These are phyloP conservation scores for Lates calcarifer DNA, from an alignment of 2,113 vertebrate genomes.

Conservation along the genomic window DNA sequence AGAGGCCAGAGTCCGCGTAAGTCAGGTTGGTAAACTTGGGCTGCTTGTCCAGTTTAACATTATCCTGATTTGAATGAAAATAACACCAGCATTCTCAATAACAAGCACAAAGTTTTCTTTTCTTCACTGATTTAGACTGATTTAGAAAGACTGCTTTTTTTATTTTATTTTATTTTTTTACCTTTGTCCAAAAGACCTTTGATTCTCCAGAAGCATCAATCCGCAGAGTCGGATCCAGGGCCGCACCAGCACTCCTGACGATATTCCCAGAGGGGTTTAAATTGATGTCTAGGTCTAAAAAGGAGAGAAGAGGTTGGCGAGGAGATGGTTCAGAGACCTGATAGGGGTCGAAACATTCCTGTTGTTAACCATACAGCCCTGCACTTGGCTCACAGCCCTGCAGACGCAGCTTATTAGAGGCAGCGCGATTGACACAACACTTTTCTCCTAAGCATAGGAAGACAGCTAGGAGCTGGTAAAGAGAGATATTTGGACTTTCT, in stretches of 20 bases:
- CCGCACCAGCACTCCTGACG: conserved; percentile 85
- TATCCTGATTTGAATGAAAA: conserved; percentile 70
- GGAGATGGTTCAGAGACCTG: conserved; percentile 59
- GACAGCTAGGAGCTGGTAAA: conserved; percentile 20
- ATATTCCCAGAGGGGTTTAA: conserved; percentile 88
- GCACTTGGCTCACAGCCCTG: conserved; percentile 52
- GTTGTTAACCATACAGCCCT: conserved; percentile 60
- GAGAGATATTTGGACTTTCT: conserved; percentile 32
- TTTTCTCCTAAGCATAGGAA: conserved; percentile 44
- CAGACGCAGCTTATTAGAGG: conserved; percentile 68
- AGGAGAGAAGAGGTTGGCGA: conserved; percentile 58
- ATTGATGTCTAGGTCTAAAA: conserved; percentile 91
- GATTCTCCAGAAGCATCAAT: conserved; percentile 87
- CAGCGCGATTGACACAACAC: conserved; percentile 53
- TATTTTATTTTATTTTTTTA: conserved; percentile 88
- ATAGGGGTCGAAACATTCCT: conserved; percentile 56
- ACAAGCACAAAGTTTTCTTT: conserved; percentile 8
- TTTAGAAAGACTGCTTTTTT: conserved; percentile 21
- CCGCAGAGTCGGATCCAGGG: conserved; percentile 84
- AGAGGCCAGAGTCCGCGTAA: conserved; percentile 90
- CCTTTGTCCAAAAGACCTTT: conserved; percentile 92
- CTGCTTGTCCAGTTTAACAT: conserved; percentile 67
- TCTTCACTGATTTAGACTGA: not conserved
- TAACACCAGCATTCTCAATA: conserved; percentile 8
- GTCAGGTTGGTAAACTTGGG: conserved; percentile 87